Base-by-base conservation (phyloP, 2,113 vertebrate genomes). In the Phrynosoma platyrhinos region DNA sequence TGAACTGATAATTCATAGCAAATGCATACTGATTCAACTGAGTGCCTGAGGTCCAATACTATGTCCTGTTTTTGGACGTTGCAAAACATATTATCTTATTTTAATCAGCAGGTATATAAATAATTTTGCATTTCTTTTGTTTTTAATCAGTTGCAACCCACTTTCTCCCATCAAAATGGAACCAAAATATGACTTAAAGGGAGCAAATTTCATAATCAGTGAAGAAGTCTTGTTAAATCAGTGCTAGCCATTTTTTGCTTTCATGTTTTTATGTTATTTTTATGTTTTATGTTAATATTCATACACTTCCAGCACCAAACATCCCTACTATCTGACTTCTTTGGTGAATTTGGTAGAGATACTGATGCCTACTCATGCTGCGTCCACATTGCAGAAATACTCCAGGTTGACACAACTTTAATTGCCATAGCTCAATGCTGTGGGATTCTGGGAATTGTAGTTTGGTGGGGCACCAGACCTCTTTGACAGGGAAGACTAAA, bases 71-170 rank as follows among this genome's bases (percentile, higher is more conserved):
- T 1, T 42, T 66, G n/a, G 71, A 66, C 23, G 32, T 25, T 58
- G 27, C 5, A 30, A 25, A 82, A 76, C 42, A 21, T 32, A 80
- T 84, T 66, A 88, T 86, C 86, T 30, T 85, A 88, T 85, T 85
- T 69, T 91, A 93, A 91, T 87, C 71, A 80, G 52, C 52, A 27
- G 87, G 87, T 81, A 87, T 47, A 36, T 4, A 20, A 66, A 77
- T 58, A 32, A 36, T n/a, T 75, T 40, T 58, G 7, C 30, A 13
- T 47, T 14, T 5, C 36, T 66, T 68, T 82, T 10, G 7, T 79
- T 36, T 64, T 40, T 25, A 79, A 27, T 80, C 62, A 42, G 25
- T 13, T 12, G 40, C 47, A n/a, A 1, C 40, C 16, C 8, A n/a
- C 30, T 69, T 78, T 30, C 18, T 1, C n/a, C 23, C 62, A 25